Conservation (phyloP, 2,113 vertebrate genomes). For the Ondatra zibethicus region DNA sequence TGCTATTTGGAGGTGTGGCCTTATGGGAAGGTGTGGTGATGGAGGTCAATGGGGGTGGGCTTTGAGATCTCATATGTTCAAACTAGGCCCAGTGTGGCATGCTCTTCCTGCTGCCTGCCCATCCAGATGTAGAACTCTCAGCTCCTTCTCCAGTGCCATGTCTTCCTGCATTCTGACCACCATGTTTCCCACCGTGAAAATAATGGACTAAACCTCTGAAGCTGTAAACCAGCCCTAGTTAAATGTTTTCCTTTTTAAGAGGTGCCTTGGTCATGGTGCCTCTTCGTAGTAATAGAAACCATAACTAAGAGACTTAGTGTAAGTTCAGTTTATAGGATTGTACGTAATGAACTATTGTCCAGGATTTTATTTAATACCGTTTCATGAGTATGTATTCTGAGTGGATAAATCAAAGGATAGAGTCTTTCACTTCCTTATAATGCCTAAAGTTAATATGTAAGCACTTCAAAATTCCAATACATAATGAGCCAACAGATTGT, state of each 20-base stretch:
- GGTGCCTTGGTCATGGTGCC: neutral
- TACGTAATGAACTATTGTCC: neutral
- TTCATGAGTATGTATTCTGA: conserved; percentile 47
- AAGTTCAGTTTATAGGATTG: conserved; percentile 9
- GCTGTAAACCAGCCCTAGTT: neutral
- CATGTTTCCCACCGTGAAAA: neutral
- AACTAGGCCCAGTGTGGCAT: neutral
- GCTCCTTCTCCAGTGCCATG: neutral
- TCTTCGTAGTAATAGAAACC: neutral
- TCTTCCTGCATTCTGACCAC: neutral
- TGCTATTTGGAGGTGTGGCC: neutral
- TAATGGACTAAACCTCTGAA: neutral
- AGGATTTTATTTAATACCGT: neutral
- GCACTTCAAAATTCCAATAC: neutral
- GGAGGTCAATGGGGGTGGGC: neutral
- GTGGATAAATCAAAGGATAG: conserved; percentile 13
- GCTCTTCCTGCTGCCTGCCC: neutral
- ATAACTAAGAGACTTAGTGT: neutral
- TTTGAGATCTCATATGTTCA: neutral
- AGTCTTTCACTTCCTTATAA: conserved; percentile 9
- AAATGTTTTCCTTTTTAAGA: neutral
- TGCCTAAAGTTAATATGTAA: neutral
- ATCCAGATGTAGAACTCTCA: neutral
- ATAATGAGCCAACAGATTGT: neutral
- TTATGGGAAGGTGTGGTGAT: neutral